Percentiles rank a stretch among this genome's conserved stretches.
These are phyloP conservation scores for Pseudanteris insignis DNA, from an alignment of 2,888 invertebrate genomes.

Conservation along the genomic window DNA sequence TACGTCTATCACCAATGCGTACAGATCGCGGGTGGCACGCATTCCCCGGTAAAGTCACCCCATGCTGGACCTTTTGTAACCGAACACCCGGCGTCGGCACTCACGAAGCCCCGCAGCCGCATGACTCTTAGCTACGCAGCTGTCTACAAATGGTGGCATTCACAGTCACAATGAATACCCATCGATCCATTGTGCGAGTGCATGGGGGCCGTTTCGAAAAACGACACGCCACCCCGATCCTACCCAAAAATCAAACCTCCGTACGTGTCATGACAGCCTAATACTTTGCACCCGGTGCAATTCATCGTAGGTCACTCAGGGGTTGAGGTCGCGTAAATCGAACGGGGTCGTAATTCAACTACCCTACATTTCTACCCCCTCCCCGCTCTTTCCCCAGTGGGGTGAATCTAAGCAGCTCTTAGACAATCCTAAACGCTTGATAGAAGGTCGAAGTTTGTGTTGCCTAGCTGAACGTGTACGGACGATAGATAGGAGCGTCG, in stretches of 20 bases:
- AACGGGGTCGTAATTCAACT: constrained; percentile 2
- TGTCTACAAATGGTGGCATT: constrained; percentile 28
- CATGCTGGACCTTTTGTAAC: too few species aligned
- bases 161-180: too few species aligned
- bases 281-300: constrained; percentile 30
- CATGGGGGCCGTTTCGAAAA: constrained; percentile 23
- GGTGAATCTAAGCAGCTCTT: constrained; percentile 47
- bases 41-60: too few species aligned
- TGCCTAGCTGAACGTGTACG: too few species aligned
- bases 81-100: too few species aligned
- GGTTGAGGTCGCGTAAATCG: constrained; percentile 29
- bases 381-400: too few species aligned
- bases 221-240: constrained; percentile 20
- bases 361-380: too few species aligned
- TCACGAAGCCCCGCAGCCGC: constrained; percentile 23
- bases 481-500: constrained; percentile 38
- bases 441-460: constrained; percentile 56
- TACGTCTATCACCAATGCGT: too few species aligned
- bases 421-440: constrained; percentile 54
- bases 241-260: constrained; percentile 20
- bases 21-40: too few species aligned
- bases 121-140: constrained; percentile 17
- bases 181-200: constrained; percentile 26
- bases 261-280: constrained; percentile 8
- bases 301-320: constrained; percentile 6